phyloP scores from a whole-genome alignment of 2,888 invertebrate genomes.

The Acrobasis suavella region DNA sequence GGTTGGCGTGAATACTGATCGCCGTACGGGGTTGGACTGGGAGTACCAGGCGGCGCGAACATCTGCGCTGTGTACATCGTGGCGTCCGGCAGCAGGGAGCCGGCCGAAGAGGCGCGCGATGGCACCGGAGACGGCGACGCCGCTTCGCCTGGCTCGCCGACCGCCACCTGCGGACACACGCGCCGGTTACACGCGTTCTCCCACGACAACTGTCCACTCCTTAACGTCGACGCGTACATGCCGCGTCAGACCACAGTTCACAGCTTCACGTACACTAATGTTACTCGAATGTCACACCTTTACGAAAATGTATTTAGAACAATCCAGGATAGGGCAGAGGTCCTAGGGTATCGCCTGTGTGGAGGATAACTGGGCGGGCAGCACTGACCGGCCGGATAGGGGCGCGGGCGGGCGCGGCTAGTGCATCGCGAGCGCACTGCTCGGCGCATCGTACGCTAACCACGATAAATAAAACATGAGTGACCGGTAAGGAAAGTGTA shows the following conservation, averaged over 20 bases:
- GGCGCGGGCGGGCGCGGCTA: conserved; percentile 84
- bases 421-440: conserved; percentile 81
- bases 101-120: conserved; percentile 82
- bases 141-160: conserved; percentile 83
- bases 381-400: conserved; percentile 82
- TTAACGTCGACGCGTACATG: conserved; percentile 84
- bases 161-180: conserved; percentile 84
- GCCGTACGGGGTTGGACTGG: conserved; percentile 85
- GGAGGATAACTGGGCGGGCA: conserved; percentile 82
- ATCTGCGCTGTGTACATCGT: conserved; percentile 87
- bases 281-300: conserved; percentile 61
- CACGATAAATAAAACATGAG: conserved; percentile 81
- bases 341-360: conserved; percentile 75
- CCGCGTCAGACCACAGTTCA: conserved; percentile 78
- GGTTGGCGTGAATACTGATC: conserved; percentile 78
- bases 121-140: conserved; percentile 84
- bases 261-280: conserved; percentile 76
- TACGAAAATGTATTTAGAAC: conserved; percentile 55
- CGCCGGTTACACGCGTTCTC: conserved; percentile 85
- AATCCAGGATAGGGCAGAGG: conserved; percentile 49
- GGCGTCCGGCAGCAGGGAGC: conserved; percentile 84
- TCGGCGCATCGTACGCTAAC: conserved; percentile 82
- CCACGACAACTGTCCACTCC: conserved; percentile 82
- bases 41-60: conserved; percentile 86
- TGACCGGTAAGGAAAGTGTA: conserved; percentile 79